Evolutionary conservation across 1,140 invertebrate species (phyloP), one percentile per base, ranked within the genome.

Genomic region (Pomacea maculata): DNA sequence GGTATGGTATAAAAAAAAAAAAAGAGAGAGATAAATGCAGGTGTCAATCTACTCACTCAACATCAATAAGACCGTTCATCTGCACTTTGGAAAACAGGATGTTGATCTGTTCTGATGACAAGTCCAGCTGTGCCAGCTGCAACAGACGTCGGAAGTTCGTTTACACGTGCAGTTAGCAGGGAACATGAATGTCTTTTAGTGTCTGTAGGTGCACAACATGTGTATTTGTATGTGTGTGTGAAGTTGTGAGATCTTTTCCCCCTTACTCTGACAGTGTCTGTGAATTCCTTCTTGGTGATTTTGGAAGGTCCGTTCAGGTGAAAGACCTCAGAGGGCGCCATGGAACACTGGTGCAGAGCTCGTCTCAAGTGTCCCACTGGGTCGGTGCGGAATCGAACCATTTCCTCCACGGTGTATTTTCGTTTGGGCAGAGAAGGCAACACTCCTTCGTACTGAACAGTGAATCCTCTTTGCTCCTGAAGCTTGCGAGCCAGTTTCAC

Each of bases 361-460:
- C 77, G 78, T 75, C 84, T 87, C 63, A 87, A 85, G 11, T 81
- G 83, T 25, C 85, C 83, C 63, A 87, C 79, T 17, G 79, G 85
- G 57, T 84, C 83, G 14, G 78, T 76, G 63, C 78, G 83, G 52
- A 81, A 81, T 64, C 79, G 82, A 68, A 75, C 82, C 34, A 82
- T 73, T 76, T 82, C 79, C 1, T 84, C 85, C 73, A 79, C 78
- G 0, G 67, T 63, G 17, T 83, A 80, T 55, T 85, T 84, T 55
- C 84, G 83, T 8, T 84, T 82, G 55, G 83, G 82, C n/a, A 84
- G 81, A 74, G 86, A 84, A 12, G 86, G 85, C 21, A 87, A 80
- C 21, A 87, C 83, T 9, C 86, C 86, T 78, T 87, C 86, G 54
- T 84, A 83, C 19, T 84, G 82, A 17, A 86, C 81, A n/a, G 76